phyloP scores from a whole-genome alignment of 1,140 invertebrate genomes.

The Zaprionus vittiger region DNA sequence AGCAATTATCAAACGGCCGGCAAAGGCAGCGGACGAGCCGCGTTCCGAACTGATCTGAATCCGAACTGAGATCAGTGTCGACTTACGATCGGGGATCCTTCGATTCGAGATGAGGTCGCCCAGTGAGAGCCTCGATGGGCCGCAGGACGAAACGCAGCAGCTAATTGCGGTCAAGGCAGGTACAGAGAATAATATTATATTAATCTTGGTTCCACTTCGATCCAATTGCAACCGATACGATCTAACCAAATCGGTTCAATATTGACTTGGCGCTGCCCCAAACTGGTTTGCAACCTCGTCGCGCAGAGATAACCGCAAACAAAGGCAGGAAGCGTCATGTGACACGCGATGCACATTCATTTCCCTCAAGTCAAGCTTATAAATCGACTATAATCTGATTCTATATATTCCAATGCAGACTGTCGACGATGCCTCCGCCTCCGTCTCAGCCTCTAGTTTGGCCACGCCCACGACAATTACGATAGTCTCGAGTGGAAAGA shows the following conservation, averaged over 20 bases:
- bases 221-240: neutral
- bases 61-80: slow-evolving; percentile 7
- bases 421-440: slow-evolving; percentile 53
- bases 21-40: slow-evolving; percentile 43
- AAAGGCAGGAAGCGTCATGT: slow-evolving; percentile 27
- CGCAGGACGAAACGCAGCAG: slow-evolving; percentile 7
- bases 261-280: slow-evolving; percentile 10
- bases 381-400: slow-evolving; percentile 6
- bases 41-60: slow-evolving; percentile 10
- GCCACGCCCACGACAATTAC: slow-evolving; percentile 45
- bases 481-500: slow-evolving; percentile 6
- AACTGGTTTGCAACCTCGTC: slow-evolving; percentile 21
- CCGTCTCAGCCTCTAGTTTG: slow-evolving; percentile 57
- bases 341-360: slow-evolving; percentile 5
- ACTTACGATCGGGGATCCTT: neutral
- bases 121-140: slow-evolving; percentile 13
- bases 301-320: neutral
- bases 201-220: neutral
- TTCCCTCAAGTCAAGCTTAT: neutral
- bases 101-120: slow-evolving; percentile 40
- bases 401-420: slow-evolving; percentile 39
- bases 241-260: slow-evolving; percentile 11
- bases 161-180: slow-evolving; percentile 61
- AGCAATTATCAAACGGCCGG: slow-evolving; percentile 66
- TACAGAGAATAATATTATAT: slow-evolving; percentile 30